Percentiles rank a stretch among this genome's conserved stretches.
These are phyloP conservation scores for Encarsia formosa DNA, from an alignment of 2,888 invertebrate genomes.

Conservation along the genomic window DNA sequence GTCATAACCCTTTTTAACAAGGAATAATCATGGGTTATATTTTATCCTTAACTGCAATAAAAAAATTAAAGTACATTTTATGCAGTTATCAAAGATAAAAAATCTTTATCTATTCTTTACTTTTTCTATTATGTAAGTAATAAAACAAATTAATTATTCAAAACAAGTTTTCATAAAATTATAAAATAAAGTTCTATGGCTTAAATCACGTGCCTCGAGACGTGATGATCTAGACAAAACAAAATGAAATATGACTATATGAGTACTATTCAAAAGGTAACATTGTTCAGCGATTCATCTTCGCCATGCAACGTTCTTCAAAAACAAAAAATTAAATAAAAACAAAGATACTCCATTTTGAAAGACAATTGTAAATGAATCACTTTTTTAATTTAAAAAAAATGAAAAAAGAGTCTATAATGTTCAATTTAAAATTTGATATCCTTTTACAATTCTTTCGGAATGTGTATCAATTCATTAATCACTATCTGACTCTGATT, in stretches of 20 bases:
- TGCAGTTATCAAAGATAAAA: constrained; percentile 20
- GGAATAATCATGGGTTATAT: constrained; percentile 22
- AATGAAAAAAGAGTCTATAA: constrained; percentile 10
- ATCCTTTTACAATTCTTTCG: constrained; percentile 28
- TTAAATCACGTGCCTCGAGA: constrained; percentile 19
- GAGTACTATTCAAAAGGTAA: constrained; percentile 24
- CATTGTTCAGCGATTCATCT: constrained; percentile 15
- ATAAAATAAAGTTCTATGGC: constrained; percentile 27
- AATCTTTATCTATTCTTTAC: constrained; percentile 13
- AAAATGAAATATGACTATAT: constrained; percentile 28
- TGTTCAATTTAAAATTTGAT: constrained; percentile 22
- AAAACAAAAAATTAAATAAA: neutral
- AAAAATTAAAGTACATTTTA: constrained; percentile 28
- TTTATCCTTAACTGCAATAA: constrained; percentile 23
- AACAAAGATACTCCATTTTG: constrained; percentile 24
- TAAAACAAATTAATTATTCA: constrained; percentile 17
- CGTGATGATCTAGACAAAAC: constrained; percentile 20
- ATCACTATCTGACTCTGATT: constrained; percentile 77
- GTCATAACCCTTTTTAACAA: constrained; percentile 22
- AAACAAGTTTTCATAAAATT: constrained; percentile 20
- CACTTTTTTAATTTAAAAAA: constrained; percentile 17
- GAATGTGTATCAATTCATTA: constrained; percentile 49
- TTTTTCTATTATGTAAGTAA: constrained; percentile 21
- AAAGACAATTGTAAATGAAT: constrained; percentile 27
- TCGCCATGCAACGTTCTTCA: constrained; percentile 14